Base-by-base conservation (phyloP, 2,888 invertebrate species). In the Mythimna pallens region DNA sequence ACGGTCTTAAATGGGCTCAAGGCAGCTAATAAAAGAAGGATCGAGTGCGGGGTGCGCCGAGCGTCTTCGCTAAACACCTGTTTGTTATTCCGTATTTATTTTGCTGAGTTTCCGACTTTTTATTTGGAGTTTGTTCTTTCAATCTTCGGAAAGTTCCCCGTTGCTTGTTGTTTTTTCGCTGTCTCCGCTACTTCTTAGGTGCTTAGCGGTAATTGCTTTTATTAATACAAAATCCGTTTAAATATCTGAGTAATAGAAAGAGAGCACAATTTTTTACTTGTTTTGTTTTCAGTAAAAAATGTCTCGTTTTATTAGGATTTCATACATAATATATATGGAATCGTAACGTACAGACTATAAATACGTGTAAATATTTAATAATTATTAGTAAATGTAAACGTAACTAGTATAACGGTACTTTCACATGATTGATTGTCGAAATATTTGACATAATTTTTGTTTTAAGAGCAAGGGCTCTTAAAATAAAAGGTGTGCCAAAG, bases 1-100 rank as follows among this genome's bases (percentile, higher is more conserved):
- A 81, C 70, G 72, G 80, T 82, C 86, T 88, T 88, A 88, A 88
- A 90, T 83, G 86, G 87, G 87, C 86, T 89, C 84, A 86, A 88
- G 78, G 85, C 85, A 88, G 89, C 86, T 88, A 88, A 90, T 91
- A 91, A 91, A 91, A 88, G 84, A 83, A 85, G 84, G 86, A 87
- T 81, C 80, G 76, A 64, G 76, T 80, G 78, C 62, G 80, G 81
- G 79, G 79, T 80, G 68, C 84, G 83, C 76, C 77, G 84, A 86
- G 82, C 76, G 84, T 84, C 81, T 84, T 85, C 83, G 84, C 81
- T 89, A 86, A 89, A 88, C 88, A 90, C 89, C 89, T 89, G 88
- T 85, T 90, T 89, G 86, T 88, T 89, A 88, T 89, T 89, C 84
- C 80, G 81, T 70, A 82, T 86, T 86, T 81, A 81, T 84, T 82